A percentile compares a stretch with the other conserved stretches of the same genome.
Conservation (phyloP, 2,888 invertebrate genomes). For the Mimachlamys varia region DNA sequence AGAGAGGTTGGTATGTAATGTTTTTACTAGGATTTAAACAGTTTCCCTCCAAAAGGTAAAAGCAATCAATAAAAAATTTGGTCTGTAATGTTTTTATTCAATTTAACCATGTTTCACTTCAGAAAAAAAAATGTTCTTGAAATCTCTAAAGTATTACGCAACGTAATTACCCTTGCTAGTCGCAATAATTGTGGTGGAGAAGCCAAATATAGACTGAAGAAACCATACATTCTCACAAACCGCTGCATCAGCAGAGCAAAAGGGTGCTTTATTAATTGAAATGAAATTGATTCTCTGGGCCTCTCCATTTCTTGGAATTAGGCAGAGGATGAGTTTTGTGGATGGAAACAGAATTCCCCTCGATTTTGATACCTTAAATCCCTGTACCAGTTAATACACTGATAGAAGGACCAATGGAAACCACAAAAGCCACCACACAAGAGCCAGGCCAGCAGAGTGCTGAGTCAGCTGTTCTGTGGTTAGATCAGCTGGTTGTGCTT, state of each 20-base stretch:
- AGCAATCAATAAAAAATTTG: too few species aligned
- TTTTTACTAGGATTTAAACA: too few species aligned
- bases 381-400: not conserved
- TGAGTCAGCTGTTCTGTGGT: not conserved
- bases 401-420: not conserved
- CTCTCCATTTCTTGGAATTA: not conserved
- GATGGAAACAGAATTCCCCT: not conserved
- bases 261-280: not conserved
- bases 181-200: not conserved
- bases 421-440: slow-evolving; percentile 1
- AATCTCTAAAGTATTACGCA: not conserved
- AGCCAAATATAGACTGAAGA: slow-evolving; percentile 24
- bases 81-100: not conserved
- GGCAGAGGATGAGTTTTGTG: not conserved
- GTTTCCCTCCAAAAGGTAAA: too few species aligned
- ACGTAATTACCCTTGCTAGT: slow-evolving; percentile 15
- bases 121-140: not conserved
- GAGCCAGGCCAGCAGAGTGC: not conserved
- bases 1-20: too few species aligned
- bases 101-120: not conserved
- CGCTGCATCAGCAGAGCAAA: slow-evolving; percentile 1
- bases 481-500: not conserved
- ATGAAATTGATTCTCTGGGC: not conserved
- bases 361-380: not conserved
- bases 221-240: not conserved